A percentile compares a stretch with the other conserved stretches of the same genome.
These are phyloP conservation scores for Erythrolamprus reginae DNA, from an alignment of 2,113 vertebrate species.

Conservation along the genomic window DNA sequence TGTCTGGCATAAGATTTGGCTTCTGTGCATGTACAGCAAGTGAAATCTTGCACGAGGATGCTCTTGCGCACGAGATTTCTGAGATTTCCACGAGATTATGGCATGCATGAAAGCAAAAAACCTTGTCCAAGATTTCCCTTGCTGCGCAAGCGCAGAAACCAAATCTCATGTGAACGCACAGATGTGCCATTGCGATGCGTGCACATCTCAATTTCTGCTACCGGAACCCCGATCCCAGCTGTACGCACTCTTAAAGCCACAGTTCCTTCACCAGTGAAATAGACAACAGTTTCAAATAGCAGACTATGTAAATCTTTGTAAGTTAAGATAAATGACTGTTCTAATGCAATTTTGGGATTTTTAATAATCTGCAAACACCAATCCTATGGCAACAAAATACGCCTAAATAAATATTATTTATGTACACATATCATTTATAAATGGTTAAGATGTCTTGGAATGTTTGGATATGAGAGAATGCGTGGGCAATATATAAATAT, in stretches of 20 bases:
- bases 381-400: conserved; percentile 3
- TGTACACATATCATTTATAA: not conserved
- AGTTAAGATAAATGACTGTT: not conserved
- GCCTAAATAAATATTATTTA: not conserved
- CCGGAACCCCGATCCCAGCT: too few relatives aligned
- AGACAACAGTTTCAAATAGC: not conserved
- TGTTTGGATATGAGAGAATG: not conserved
- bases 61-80: too few relatives aligned
- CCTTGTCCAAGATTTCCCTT: too few relatives aligned
- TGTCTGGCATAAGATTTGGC: too few relatives aligned
- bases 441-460: not conserved
- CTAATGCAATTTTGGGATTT: not conserved
- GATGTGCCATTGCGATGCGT: too few relatives aligned
- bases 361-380: conserved; percentile 4
- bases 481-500: not conserved
- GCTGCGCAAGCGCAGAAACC: too few relatives aligned
- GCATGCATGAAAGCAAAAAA: too few relatives aligned
- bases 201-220: too few relatives aligned
- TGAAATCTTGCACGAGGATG: too few relatives aligned
- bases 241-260: not conserved
- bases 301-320: not conserved
- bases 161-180: too few relatives aligned
- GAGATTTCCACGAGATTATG: too few relatives aligned
- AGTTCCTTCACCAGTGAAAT: not conserved
- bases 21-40: too few relatives aligned